phyloP scores from a whole-genome alignment of 2,113 vertebrate species.

The Sylvilagus bachmani region DNA sequence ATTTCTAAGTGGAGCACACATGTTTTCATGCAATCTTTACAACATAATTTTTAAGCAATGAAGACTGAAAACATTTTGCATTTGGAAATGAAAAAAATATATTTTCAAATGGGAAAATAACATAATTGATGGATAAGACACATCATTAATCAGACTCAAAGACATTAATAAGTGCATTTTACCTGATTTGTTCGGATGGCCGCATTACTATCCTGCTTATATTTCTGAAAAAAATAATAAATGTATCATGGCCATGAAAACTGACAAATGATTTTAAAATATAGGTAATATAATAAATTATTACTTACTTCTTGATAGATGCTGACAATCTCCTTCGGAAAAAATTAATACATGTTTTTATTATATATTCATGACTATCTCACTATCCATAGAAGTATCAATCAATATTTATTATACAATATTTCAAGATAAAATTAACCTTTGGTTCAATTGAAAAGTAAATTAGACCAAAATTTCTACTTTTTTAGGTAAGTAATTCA shows the following conservation, averaged over 20 bases:
- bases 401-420: neutral
- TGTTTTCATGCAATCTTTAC: neutral
- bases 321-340: neutral
- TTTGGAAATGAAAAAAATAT: neutral
- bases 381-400: neutral
- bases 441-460: neutral
- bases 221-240: neutral
- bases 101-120: neutral
- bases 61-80: neutral
- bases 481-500: neutral
- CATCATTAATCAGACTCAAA: neutral
- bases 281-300: neutral
- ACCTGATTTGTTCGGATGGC: neutral
- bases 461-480: neutral
- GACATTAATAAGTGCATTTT: neutral
- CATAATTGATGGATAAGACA: neutral
- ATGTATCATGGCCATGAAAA: neutral
- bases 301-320: slow-evolving; percentile 15
- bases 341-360: neutral
- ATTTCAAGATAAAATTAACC: neutral
- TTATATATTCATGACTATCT: neutral
- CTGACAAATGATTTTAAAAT: neutral
- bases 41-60: neutral
- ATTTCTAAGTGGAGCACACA: neutral
- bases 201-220: neutral